Evolutionary conservation across 2,888 invertebrate species (phyloP), one percentile per base, ranked within the genome.

Genomic region (Cephus pygmeus): DNA sequence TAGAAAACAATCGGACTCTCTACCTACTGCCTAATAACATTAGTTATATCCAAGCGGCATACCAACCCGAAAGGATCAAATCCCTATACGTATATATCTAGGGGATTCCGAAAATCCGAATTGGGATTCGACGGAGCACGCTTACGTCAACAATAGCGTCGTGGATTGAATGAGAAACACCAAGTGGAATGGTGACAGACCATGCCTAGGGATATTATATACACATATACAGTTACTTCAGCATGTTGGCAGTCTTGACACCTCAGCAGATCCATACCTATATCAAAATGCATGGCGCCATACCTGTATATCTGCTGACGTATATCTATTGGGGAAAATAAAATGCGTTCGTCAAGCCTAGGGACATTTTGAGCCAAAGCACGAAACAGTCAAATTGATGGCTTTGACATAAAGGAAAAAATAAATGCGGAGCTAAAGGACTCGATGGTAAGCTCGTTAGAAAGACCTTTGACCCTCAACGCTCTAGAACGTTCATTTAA

Each of bases 161-260:
- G 36, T 30, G 36, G 74, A 74, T 74, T 35, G 74, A 74, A 74
- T 74, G 74, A 34, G 74, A 36, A 74, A 30, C 71, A 31, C 71
- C 71, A 34, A 71, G 71, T 34, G 71, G 34, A 71, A 71, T 71
- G 71, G 30, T 23, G 56, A 56, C 56, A 56, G 56, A 56, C 56
- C 15, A 56, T 56, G 56, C 56, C 56, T 56, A 56, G 56, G 56
- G 56, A 56, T 56, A 56, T 56, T 56, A 56, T 56, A 23, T 23
- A 56, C 23, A 23, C 6, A 56, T 6, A 56, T 6, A 56, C 23
- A 56, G 56, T 56, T 56, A 23, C 56, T 56, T 56, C 56, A 9
- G 56, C 2, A 56, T 23, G 15, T 56, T 56, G 56, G 56, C 56
- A 56, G 56, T 23, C 56, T 23, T 56, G 56, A 56, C 56, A 56